These are phyloP conservation scores for Xenopus petersii DNA, from an alignment of 2,797 vertebrate genomes.

Conservation along the genomic window DNA sequence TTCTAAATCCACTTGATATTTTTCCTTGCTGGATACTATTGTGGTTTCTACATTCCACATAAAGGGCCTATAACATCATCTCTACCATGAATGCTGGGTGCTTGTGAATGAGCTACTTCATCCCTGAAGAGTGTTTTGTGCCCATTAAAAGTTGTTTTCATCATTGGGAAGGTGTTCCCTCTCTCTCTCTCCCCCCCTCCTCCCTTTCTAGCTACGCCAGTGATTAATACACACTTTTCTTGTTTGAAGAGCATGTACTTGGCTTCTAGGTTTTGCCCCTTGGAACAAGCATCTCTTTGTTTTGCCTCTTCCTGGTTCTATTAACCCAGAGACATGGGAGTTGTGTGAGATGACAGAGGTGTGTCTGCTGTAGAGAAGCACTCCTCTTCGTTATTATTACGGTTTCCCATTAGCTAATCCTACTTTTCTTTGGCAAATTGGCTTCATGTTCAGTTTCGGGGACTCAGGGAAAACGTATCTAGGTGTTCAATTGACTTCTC, in stretches of 20 bases:
- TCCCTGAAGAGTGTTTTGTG: not conserved
- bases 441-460: not conserved
- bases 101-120: too few relatives aligned
- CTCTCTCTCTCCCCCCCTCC: not conserved
- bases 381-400: not conserved
- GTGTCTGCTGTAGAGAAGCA: not conserved
- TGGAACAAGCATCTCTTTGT: conserved; percentile 17
- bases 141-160: not conserved
- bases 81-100: too few relatives aligned
- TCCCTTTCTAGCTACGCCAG: not conserved
- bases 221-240: conserved; percentile 10
- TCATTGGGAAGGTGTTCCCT: not conserved
- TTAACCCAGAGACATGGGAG: not conserved
- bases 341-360: conserved; percentile 7
- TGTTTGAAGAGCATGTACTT: not conserved
- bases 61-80: too few relatives aligned
- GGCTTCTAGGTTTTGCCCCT: conserved; percentile 8
- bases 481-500: not conserved
- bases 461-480: not conserved
- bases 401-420: not conserved
- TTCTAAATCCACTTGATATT: too few relatives aligned
- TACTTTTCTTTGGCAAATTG: not conserved
- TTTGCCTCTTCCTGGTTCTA: conserved; percentile 13
- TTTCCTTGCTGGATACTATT: too few relatives aligned
- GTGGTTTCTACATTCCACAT: too few relatives aligned